Evolutionary conservation across 2,113 vertebrate genomes (phyloP), one percentile per base, ranked within the genome.

Genomic region (Craseonycteris thonglongyai): DNA sequence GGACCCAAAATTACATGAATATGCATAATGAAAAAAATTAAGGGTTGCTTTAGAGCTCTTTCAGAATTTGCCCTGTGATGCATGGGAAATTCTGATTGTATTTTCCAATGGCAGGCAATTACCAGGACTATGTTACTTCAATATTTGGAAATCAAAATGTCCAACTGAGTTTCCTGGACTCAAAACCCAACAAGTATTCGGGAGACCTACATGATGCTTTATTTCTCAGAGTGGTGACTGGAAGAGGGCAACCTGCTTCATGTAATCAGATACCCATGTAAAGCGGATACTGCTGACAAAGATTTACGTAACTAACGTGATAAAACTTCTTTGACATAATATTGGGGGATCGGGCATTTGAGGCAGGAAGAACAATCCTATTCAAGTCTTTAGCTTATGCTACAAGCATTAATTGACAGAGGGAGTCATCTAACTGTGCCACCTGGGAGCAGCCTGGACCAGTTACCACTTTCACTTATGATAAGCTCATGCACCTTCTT

Each of bases 1-100:
- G 54, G 97, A 98, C 95, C 98, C 97, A 97, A 98, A 98, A 98
- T 98, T 98, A 96, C 97, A 98, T 98, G 98, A 98, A 98, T 98
- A 98, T 98, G 97, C 97, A 98, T 98, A 95, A 93, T 96, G 96
- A 97, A 97, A 97, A 98, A 97, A 97, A 95, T 28, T 96, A 98
- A 98, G 93, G 78, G 93, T 97, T 97, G 97, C 96, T 98, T 98
- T 96, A 97, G 92, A 96, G 83, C 13, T 51, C 88, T 96, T 86
- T 89, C 94, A 96, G 97, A 97, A 96, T 90, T 89, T 97, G 96
- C 84, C 93, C 97, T 96, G 87, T 90, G 87, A 97, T 93, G 96
- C 82, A 71, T 1, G 1, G 88, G 87, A 95, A 91, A 91, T 78
- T 86, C 93, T 14, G 38, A 83, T 83, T 96, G 61, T 45, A 45